These are phyloP conservation scores for Cygnus olor DNA, from an alignment of 2,797 vertebrate species.

Conservation along the genomic window DNA sequence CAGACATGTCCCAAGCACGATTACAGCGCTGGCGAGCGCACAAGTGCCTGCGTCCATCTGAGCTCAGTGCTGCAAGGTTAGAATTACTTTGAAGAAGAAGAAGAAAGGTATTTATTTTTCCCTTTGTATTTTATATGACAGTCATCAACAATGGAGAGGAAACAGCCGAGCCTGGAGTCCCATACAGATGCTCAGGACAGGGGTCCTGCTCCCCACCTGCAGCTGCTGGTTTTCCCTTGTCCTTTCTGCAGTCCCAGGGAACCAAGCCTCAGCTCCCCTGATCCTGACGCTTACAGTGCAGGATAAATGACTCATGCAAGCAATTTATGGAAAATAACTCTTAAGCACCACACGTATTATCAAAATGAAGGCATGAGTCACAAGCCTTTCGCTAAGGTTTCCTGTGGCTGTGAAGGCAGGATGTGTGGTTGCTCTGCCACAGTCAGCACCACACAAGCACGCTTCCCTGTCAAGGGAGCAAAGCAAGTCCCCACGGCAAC, in stretches of 20 bases:
- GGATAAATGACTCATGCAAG: conserved; percentile 13
- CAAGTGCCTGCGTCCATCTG: neutral
- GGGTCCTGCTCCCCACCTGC: neutral
- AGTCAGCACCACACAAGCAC: neutral
- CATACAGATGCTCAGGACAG: neutral
- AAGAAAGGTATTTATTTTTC: conserved; percentile 62
- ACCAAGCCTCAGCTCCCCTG: neutral
- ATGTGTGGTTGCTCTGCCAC: rapidly evolving
- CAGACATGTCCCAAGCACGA: neutral
- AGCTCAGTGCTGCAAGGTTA: conserved; percentile 25
- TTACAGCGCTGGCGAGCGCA: neutral
- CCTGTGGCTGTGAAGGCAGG: neutral
- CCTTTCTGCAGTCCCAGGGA: neutral
- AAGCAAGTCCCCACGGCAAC: rapidly evolving
- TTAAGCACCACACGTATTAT: neutral
- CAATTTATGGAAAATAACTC: neutral
- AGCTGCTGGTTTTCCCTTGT: conserved; percentile 7
- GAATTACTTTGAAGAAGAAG: conserved; percentile 37
- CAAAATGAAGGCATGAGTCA: neutral
- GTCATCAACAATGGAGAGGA: conserved; percentile 5
- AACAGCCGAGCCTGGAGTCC: neutral
- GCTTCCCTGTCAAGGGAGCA: neutral
- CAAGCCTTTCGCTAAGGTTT: neutral
- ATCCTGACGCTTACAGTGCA: neutral
- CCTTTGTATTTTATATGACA: neutral